A percentile compares a stretch with the other conserved stretches of the same genome.
These are phyloP conservation scores for Luehdorfia chinensis DNA, from an alignment of 1,140 invertebrate species.

Conservation along the genomic window DNA sequence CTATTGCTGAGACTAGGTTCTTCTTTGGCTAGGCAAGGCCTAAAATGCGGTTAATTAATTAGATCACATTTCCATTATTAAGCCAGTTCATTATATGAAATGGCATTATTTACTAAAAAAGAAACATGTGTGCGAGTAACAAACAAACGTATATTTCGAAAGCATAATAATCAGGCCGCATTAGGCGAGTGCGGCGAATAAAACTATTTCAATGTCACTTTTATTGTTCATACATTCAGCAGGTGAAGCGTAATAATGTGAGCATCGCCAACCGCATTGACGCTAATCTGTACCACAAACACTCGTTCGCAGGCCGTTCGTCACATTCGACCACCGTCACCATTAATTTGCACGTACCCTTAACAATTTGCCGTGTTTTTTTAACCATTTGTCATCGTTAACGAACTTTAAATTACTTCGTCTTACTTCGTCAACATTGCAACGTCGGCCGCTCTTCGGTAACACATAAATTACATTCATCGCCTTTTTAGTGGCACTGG, in stretches of 20 bases:
- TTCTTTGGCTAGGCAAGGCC: no score
- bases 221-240: constrained; percentile 19
- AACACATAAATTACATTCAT: constrained; percentile 38
- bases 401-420: constrained; percentile 39
- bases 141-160: neutral
- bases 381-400: constrained; percentile 64
- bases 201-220: constrained; percentile 16
- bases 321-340: constrained; percentile 49
- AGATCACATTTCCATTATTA: no score
- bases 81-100: no score
- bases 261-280: constrained; percentile 20
- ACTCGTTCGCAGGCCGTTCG: constrained; percentile 35
- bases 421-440: constrained; percentile 32
- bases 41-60: no score
- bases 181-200: neutral
- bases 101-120: no score
- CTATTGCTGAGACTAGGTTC: no score
- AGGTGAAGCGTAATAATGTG: constrained; percentile 30
- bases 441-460: constrained; percentile 27
- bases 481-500: constrained; percentile 27
- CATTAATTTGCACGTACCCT: constrained; percentile 54
- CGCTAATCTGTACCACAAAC: constrained; percentile 38
- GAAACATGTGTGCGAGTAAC: no score
- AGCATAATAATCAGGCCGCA: constrained; percentile 3
- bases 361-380: constrained; percentile 55